Percentiles rank a stretch among this genome's conserved stretches.
phyloP scores from a whole-genome alignment of 2,888 invertebrate species.

The Xestobium rufovillosum region DNA sequence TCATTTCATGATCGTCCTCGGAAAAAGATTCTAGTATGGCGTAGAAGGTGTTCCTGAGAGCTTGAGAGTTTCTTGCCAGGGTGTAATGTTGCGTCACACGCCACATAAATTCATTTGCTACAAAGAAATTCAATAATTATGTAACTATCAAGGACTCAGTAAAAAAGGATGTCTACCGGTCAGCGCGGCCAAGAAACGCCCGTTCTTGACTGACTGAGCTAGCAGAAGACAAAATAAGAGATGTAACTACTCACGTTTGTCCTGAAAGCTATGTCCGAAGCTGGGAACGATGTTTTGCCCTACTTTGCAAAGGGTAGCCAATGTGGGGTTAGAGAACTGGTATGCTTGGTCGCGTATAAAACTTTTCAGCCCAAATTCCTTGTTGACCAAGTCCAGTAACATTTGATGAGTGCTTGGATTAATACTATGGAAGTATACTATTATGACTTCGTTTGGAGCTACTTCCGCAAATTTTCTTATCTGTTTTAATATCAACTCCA shows the following conservation, averaged over 20 bases:
- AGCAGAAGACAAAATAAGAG: no score
- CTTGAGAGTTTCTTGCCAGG: no score
- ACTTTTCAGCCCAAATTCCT: conserved; percentile 49
- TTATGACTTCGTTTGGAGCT: conserved; percentile 63
- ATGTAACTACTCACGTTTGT: no score
- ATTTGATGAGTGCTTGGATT: conserved; percentile 49
- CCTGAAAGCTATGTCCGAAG: no score
- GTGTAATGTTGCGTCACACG: no score
- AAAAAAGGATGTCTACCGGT: no score
- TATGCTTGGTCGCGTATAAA: conserved; percentile 44
- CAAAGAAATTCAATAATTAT: no score
- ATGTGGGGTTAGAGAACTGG: conserved; percentile 51
- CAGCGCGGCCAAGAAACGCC: no score
- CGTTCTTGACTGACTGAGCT: conserved; percentile 26
- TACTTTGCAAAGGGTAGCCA: conserved; percentile 51
- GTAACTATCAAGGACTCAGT: no score
- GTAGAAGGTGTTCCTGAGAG: conserved; percentile 19
- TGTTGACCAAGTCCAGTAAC: conserved; percentile 45
- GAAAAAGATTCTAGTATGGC: no score
- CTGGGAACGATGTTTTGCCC: conserved; percentile 52
- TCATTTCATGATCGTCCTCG: conserved; percentile 33
- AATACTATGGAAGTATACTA: conserved; percentile 78
- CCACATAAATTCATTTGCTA: no score
- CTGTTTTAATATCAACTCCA: conserved; percentile 59
- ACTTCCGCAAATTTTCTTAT: conserved; percentile 59